These are phyloP conservation scores for Hartigia nigra DNA, from an alignment of 2,888 invertebrate species.

Conservation along the genomic window DNA sequence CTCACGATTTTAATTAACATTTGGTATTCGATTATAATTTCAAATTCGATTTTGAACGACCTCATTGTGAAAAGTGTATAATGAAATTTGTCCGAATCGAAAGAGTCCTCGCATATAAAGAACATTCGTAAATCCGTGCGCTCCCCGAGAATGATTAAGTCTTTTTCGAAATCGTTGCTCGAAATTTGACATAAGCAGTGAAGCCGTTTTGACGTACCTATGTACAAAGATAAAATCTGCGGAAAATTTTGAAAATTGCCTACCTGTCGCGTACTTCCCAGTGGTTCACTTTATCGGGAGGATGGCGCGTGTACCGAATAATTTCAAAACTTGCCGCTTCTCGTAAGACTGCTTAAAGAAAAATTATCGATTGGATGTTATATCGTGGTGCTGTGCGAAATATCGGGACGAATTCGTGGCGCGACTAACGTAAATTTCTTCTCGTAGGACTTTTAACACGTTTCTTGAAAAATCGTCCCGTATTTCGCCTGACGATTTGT, in stretches of 20 bases:
- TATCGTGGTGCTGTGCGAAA: constrained; percentile 46
- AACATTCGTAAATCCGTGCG: not conserved
- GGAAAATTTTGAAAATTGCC: constrained; percentile 24
- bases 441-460: not conserved
- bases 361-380: constrained; percentile 23
- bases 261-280: constrained; percentile 13
- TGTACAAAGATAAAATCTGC: constrained; percentile 16
- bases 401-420: constrained; percentile 27
- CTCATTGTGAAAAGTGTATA: not conserved
- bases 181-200: constrained; percentile 18
- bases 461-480: constrained; percentile 13
- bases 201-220: constrained; percentile 29
- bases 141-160: constrained; percentile 15
- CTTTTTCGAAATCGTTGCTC: constrained; percentile 23
- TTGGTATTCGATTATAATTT: not conserved
- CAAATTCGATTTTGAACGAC: not conserved
- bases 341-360: constrained; percentile 56
- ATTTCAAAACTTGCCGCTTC: constrained; percentile 47
- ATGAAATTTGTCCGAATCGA: not conserved
- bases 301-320: constrained; percentile 11
- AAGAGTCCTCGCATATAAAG: not conserved
- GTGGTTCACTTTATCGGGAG: not conserved
- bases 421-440: not conserved
- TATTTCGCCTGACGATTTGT: constrained; percentile 42
- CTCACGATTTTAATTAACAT: not conserved